Percentiles rank a stretch among this genome's conserved stretches.
These are phyloP conservation scores for Heliconius charithonia DNA, from an alignment of 2,888 invertebrate genomes.

Conservation along the genomic window DNA sequence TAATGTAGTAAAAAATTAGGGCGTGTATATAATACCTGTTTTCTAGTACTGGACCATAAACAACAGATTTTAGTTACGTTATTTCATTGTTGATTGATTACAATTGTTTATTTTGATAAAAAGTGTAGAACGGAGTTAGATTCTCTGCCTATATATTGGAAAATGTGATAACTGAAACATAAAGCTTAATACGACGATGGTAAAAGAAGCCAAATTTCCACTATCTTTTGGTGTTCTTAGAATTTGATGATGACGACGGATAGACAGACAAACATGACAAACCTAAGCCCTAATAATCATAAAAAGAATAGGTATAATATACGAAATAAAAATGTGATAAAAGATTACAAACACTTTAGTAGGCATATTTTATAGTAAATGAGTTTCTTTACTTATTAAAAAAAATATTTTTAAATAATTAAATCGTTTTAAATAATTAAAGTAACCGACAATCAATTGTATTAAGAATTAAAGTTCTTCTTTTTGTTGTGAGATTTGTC, in stretches of 20 bases:
- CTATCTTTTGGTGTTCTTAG: background rate
- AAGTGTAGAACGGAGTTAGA: background rate
- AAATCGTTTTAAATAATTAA: too few relatives aligned
- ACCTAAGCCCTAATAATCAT: too few relatives aligned
- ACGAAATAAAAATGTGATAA: background rate
- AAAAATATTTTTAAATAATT: too few relatives aligned
- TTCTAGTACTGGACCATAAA: background rate
- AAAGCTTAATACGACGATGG: too few relatives aligned
- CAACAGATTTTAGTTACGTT: background rate
- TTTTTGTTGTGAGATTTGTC: background rate
- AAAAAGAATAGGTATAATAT: background rate
- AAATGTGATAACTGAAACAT: background rate
- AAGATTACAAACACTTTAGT: background rate
- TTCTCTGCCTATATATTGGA: background rate
- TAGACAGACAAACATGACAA: too few relatives aligned
- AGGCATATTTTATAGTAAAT: background rate
- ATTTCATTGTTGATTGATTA: background rate
- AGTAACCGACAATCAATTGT: slow-evolving; percentile 4
- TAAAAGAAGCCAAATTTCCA: background rate
- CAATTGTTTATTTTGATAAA: background rate
- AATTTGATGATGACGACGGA: background rate
- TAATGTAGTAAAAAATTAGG: slow-evolving; percentile 7
- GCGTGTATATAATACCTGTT: background rate
- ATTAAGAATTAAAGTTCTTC: background rate
- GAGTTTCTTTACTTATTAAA: too few relatives aligned